Evolutionary conservation across 2,888 invertebrate species (phyloP).

Genomic region (Lasioglossum morio): DNA sequence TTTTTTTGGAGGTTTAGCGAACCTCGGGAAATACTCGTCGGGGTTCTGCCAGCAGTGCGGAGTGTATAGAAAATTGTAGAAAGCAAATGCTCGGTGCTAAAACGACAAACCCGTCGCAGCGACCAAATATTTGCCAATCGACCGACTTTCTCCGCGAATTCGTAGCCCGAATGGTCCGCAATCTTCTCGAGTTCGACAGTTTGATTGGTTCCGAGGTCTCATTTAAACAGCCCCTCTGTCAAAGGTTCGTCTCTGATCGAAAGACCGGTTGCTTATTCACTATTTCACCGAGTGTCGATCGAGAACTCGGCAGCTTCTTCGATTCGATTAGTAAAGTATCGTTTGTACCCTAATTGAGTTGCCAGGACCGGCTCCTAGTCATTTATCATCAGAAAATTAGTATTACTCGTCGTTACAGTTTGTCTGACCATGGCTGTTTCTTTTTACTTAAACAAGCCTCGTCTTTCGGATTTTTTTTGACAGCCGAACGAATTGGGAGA

Average conservation of each 20-base stretch:
- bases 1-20: not conserved
- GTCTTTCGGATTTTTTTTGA: not conserved
- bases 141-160: not conserved
- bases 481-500: not conserved
- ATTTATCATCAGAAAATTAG: not conserved
- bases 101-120: not conserved
- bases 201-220: conserved; percentile 33
- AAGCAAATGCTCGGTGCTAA: conserved; percentile 2
- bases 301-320: not conserved
- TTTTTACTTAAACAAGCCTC: not conserved
- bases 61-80: not conserved
- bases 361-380: not conserved
- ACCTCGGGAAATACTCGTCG: not conserved
- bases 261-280: conserved; percentile 13
- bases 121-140: conserved; percentile 16
- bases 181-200: conserved; percentile 14
- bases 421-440: not conserved
- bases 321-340: conserved; percentile 6
- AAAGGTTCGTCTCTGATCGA: not conserved
- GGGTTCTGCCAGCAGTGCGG: not conserved
- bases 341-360: not conserved
- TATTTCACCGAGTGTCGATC: not conserved
- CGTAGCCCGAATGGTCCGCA: not conserved
- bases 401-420: not conserved
- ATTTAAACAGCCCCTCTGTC: conserved; percentile 31